phyloP scores from a whole-genome alignment of 30 jellyfish, hydroid and myxozoan species.

The Hydra vulgaris region DNA sequence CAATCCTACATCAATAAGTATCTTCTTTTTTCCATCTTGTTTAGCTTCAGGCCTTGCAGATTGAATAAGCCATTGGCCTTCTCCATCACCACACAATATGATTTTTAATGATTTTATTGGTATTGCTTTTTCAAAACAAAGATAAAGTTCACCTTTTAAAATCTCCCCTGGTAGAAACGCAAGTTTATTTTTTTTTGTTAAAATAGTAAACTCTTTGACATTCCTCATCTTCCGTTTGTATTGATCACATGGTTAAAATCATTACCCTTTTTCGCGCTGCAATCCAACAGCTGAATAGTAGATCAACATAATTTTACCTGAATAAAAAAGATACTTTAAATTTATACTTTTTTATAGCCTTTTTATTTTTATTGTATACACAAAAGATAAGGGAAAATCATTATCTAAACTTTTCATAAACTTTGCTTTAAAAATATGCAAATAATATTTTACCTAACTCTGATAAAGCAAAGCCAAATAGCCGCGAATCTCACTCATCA shows the following conservation, averaged over 20 bases:
- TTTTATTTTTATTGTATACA: no score
- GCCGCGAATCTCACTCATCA: background rate
- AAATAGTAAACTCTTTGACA: conserved; percentile 42
- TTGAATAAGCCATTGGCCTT: conserved; percentile 40
- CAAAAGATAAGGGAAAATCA: no score
- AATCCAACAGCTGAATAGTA: background rate
- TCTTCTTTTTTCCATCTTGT: conserved; percentile 13
- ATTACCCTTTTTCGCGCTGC: background rate
- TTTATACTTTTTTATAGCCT: no score
- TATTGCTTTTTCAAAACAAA: conserved; percentile 43
- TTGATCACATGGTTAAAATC: background rate
- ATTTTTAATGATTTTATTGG: conserved; percentile 62
- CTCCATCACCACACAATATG: conserved; percentile 66
- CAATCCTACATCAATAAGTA: conserved; percentile 51
- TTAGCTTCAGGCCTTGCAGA: conserved; percentile 7
- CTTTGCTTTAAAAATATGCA: background rate
- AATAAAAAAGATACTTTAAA: no score
- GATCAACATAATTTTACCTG: background rate
- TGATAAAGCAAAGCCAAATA: background rate
- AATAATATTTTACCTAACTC: background rate
- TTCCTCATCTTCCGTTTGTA: conserved; percentile 26
- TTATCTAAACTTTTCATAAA: no score
- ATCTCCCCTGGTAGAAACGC: conserved; percentile 85
- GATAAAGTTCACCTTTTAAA: conserved; percentile 53
- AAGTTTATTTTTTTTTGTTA: conserved; percentile 34